Evolutionary conservation across 2,888 invertebrate genomes (phyloP).

Genomic region (Laothoe populi): DNA sequence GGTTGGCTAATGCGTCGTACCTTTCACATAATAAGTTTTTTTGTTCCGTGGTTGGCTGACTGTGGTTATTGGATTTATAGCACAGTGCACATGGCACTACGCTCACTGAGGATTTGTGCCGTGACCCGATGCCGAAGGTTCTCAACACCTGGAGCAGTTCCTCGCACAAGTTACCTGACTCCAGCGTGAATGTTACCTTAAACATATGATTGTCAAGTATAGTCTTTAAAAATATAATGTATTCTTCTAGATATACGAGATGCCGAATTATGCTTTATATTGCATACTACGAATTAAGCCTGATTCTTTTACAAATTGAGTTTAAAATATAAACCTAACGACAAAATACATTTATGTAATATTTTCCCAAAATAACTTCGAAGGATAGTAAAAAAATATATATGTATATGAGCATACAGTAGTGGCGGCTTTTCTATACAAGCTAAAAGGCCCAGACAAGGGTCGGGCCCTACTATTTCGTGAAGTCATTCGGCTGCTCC

Average conservation of each 20-base stretch:
- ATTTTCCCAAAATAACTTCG: too few relatives aligned
- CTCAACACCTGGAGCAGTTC: conserved; percentile 83
- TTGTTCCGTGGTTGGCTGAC: not conserved
- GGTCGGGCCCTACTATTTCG: too few relatives aligned
- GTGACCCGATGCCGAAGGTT: conserved; percentile 86
- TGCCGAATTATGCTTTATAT: too few relatives aligned
- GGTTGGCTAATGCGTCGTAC: not conserved
- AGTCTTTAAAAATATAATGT: not conserved
- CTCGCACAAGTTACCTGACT: conserved; percentile 85
- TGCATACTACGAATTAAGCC: too few relatives aligned
- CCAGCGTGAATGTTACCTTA: conserved; percentile 85
- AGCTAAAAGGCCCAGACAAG: too few relatives aligned
- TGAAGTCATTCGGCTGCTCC: too few relatives aligned
- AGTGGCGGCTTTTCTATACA: too few relatives aligned
- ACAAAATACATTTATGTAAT: too few relatives aligned
- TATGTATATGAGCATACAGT: too few relatives aligned
- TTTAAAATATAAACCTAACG: too few relatives aligned
- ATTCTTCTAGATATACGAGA: not conserved
- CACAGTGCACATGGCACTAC: conserved; percentile 87
- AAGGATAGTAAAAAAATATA: too few relatives aligned
- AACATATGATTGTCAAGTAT: not conserved
- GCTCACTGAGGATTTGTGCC: conserved; percentile 84
- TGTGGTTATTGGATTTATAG: conserved; percentile 59
- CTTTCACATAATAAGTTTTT: not conserved
- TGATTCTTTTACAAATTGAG: too few relatives aligned